Evolutionary conservation across 2,113 vertebrate species (phyloP).

Genomic region (Grallaria varia): DNA sequence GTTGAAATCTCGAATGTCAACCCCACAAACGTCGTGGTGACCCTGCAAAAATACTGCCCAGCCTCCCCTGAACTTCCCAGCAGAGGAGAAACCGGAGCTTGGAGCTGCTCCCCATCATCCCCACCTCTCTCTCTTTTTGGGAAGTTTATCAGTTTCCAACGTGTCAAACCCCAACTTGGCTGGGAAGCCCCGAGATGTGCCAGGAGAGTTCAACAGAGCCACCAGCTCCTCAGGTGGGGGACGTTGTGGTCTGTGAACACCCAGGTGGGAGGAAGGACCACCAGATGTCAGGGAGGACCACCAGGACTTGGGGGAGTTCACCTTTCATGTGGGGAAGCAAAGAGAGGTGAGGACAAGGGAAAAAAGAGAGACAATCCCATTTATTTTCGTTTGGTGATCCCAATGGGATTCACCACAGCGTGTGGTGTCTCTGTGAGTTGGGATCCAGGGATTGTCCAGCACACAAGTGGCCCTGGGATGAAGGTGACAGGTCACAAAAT

Average conservation of each 20-base stretch:
- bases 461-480: not conserved
- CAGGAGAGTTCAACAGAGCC: not conserved
- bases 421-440: not conserved
- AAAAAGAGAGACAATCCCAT: rapidly evolving
- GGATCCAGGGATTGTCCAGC: not conserved
- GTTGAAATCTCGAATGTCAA: not conserved
- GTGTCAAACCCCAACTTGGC: conserved; percentile 10
- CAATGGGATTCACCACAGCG: no score
- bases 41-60: not conserved
- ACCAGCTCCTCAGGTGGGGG: not conserved
- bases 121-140: not conserved
- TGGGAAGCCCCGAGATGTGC: not conserved
- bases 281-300: rapidly evolving
- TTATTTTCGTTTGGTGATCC: not conserved
- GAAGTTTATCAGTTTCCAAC: conserved; percentile 34
- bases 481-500: not conserved
- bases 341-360: not conserved
- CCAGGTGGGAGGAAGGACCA: not conserved
- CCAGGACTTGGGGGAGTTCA: not conserved
- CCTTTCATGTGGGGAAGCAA: not conserved
- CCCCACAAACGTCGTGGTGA: not conserved
- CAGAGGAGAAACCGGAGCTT: conserved; percentile 6
- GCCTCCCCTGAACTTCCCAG: not conserved
- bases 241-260: rapidly evolving
- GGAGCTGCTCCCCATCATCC: not conserved